Percentiles rank a stretch among this genome's conserved stretches.
phyloP scores from a whole-genome alignment of 2,113 vertebrate species.

The Egretta garzetta region DNA sequence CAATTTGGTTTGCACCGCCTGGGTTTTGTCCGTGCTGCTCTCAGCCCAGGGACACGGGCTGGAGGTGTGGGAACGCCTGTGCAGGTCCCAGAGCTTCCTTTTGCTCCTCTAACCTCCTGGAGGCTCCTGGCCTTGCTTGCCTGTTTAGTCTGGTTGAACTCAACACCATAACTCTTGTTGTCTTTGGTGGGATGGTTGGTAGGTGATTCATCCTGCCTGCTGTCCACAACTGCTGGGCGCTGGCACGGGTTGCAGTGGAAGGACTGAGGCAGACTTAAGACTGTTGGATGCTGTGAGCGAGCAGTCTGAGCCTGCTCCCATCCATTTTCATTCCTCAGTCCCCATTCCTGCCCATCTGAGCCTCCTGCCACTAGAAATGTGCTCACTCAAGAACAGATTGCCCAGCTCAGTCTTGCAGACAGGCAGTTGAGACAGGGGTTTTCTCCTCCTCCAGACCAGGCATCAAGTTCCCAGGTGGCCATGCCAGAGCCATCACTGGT shows the following conservation, averaged over 20 bases:
- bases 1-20: background rate
- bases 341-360: background rate
- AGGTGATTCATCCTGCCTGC: constrained; percentile 5
- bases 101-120: background rate
- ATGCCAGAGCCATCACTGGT: background rate
- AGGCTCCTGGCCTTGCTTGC: background rate
- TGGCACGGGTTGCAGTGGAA: background rate
- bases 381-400: fast-evolving
- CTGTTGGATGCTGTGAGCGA: background rate
- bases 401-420: background rate
- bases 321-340: background rate
- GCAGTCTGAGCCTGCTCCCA: background rate
- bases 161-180: background rate
- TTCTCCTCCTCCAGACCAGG: background rate
- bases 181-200: background rate
- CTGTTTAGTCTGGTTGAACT: constrained; percentile 46
- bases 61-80: background rate
- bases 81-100: background rate
- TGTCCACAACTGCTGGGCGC: background rate
- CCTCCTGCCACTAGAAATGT: background rate
- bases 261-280: background rate
- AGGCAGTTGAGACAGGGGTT: background rate
- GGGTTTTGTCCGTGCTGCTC: background rate
- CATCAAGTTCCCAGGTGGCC: background rate
- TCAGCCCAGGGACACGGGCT: background rate